Base-by-base conservation (phyloP, 2,113 vertebrate species). In the Ivindomyrus marchei region DNA sequence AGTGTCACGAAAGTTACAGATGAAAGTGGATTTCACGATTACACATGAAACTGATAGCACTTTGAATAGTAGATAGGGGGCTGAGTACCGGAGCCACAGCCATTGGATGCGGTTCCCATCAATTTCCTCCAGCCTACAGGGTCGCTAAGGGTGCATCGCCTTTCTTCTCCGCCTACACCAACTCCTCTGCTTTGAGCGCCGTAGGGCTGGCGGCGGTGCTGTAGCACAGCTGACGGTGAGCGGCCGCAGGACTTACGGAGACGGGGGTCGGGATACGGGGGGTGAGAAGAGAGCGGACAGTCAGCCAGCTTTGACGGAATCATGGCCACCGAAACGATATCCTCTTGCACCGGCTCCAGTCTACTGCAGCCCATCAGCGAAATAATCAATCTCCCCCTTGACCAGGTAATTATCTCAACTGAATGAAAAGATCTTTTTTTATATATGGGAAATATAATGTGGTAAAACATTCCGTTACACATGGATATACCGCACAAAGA, bases 291-390 rank as follows among this genome's bases (percentile, higher is more conserved):
- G 91, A 91, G 92, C 91, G 87, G 85, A 89, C 83, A 89, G 70
- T 86, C 47, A 90, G 90, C 87, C 88, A 91, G 90, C 91, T 74
- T 88, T 87, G 56, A 85, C 66, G 47, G 92, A 93, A 93, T 90
- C 92, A 95, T 95, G 95, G 95, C 94, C 90, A 94, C 94, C 77
- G 94, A 95, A 50, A 93, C 90, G 21, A 90, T 91, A 91, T 92
- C 93, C 90, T 94, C 94, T 77, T 95, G 95, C 90, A 95, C 95
- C 83, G 95, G 95, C 90, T 95, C 95, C 92, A 94, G 93, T 92
- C 92, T 96, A 47, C 95, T 96, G 90, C 95, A 94, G 93, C 95
- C 95, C 85, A 94, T 96, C 90, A 96, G 95, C 92, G 93, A 95
- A 89, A 94, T 96, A 87, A 95, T 94, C 92, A 91, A 95, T 91